phyloP scores from a whole-genome alignment of 2,113 vertebrate genomes.

The Sminthopsis crassicaudata region DNA sequence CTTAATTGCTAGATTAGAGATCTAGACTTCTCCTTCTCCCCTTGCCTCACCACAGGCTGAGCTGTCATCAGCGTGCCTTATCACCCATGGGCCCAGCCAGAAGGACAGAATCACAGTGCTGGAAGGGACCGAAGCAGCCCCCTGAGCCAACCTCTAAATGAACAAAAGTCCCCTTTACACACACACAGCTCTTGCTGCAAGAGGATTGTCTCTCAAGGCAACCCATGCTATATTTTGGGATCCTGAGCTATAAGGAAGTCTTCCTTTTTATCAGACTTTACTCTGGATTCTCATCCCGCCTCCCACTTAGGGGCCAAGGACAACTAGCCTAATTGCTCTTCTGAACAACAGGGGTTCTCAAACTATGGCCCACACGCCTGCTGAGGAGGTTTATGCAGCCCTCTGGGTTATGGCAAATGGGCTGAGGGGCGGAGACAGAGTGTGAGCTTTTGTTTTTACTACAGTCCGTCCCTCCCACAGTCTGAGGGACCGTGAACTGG shows the following conservation, averaged over 20 bases:
- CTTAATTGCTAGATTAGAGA: background rate
- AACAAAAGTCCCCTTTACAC: background rate
- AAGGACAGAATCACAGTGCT: background rate
- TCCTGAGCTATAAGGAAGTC: background rate
- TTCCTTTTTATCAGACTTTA: background rate
- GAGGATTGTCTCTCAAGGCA: background rate
- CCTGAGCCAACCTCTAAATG: background rate
- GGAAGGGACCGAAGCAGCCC: background rate
- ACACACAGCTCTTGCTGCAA: background rate
- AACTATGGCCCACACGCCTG: no score
- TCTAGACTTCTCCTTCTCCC: background rate
- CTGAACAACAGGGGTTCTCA: no score
- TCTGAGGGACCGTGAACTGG: no score
- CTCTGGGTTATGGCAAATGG: no score
- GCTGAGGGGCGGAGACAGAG: no score
- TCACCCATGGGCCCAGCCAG: background rate
- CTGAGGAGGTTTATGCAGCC: no score
- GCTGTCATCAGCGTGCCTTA: background rate
- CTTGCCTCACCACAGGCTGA: background rate
- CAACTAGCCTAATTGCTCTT: background rate
- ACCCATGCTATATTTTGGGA: background rate
- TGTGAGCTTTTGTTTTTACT: no score
- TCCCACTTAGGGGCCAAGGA: background rate
- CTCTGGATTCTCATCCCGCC: background rate
- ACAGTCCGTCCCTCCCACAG: no score